Percentiles rank a stretch among this genome's conserved stretches.
Evolutionary conservation across 2,888 invertebrate species (phyloP).

Genomic region (Hypomecis atomaria): DNA sequence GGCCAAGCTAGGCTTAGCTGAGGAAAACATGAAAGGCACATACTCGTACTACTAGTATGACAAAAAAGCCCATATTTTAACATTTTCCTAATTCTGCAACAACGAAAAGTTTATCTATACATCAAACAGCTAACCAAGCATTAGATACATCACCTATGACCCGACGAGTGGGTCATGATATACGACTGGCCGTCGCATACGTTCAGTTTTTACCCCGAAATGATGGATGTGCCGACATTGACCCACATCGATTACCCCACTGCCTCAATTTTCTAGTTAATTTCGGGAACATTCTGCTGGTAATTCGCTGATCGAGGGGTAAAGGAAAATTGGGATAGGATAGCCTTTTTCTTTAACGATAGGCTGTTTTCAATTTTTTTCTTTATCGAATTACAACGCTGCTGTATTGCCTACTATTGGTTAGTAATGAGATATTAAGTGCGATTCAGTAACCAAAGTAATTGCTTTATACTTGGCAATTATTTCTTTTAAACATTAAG

Average conservation of each 20-base stretch:
- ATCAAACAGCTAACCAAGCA: conserved; percentile 10
- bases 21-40: too few species aligned
- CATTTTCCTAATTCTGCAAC: background rate
- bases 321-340: conserved; percentile 11
- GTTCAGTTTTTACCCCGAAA: conserved; percentile 45
- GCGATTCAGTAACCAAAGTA: too few species aligned
- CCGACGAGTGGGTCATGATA: conserved; percentile 64
- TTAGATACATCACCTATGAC: conserved; percentile 38
- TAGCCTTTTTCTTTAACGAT: conserved; percentile 7
- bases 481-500: too few species aligned
- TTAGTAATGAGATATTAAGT: conserved; percentile 1
- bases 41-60: too few species aligned
- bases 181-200: conserved; percentile 49
- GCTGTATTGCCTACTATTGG: background rate
- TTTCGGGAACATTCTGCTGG: conserved; percentile 30
- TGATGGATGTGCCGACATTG: conserved; percentile 72
- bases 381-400: conserved; percentile 7
- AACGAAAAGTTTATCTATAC: background rate
- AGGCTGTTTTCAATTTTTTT: conserved; percentile 15
- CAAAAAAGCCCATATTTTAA: too few species aligned
- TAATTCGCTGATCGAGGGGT: conserved; percentile 28
- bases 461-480: too few species aligned
- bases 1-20: too few species aligned
- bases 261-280: conserved; percentile 41
- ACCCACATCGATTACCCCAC: conserved; percentile 62